These are phyloP conservation scores for Heliconius cydno DNA, from an alignment of 2,888 invertebrate genomes.

Conservation along the genomic window DNA sequence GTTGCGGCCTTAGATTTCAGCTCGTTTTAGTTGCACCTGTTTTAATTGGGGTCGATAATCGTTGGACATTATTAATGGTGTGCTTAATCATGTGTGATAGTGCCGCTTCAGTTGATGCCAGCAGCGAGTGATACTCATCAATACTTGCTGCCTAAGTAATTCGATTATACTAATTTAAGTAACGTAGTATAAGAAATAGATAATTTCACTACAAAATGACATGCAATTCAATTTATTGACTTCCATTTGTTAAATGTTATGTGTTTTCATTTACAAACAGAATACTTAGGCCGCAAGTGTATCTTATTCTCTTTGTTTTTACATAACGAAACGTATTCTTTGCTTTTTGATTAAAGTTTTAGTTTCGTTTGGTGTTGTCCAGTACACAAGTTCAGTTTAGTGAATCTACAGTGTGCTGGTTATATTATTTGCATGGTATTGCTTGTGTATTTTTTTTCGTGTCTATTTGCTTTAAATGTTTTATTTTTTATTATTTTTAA, in stretches of 20 bases:
- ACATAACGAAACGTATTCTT: background rate
- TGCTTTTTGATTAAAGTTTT: background rate
- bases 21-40: conserved; percentile 32
- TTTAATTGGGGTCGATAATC: conserved; percentile 37
- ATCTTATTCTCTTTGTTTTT: background rate
- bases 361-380: background rate
- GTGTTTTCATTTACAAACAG: background rate
- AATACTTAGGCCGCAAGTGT: conserved; percentile 7
- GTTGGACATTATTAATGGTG: conserved; percentile 36
- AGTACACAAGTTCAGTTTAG: background rate
- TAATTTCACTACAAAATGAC: background rate
- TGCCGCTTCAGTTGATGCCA: conserved; percentile 38
- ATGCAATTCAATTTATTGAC: background rate
- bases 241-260: background rate
- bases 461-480: background rate
- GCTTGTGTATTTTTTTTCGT: background rate
- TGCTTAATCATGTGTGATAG: conserved; percentile 37
- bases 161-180: background rate
- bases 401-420: background rate
- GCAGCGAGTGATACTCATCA: conserved; percentile 19
- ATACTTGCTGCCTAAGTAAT: conserved; percentile 23
- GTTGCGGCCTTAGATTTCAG: conserved; percentile 23
- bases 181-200: background rate
- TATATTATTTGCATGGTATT: conserved; percentile 15
- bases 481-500: background rate